A percentile compares a stretch with the other conserved stretches of the same genome.
These are phyloP conservation scores for Fulica atra DNA, from an alignment of 2,113 vertebrate species.

Conservation along the genomic window DNA sequence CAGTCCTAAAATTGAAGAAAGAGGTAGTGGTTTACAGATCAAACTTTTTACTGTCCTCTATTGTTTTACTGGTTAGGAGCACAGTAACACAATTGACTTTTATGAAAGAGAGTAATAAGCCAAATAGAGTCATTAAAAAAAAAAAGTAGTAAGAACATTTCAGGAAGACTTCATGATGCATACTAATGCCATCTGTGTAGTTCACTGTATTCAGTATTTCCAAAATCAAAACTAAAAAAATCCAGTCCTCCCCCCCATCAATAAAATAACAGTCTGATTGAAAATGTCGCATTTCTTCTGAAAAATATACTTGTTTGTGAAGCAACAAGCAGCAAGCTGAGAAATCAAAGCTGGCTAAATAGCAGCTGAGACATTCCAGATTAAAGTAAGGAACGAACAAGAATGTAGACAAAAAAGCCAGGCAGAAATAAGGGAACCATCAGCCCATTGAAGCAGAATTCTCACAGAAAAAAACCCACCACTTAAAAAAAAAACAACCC, in stretches of 20 bases:
- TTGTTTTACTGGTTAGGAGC: not conserved
- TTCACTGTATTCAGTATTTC: not conserved
- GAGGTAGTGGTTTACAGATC: not conserved
- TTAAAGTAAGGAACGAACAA: not conserved
- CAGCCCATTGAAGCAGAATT: not conserved
- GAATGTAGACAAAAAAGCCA: not conserved
- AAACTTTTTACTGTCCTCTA: not conserved
- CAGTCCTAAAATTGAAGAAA: not conserved
- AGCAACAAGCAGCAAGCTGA: not conserved
- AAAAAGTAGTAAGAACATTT: not conserved
- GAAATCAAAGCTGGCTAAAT: not conserved
- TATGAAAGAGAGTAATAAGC: not conserved
- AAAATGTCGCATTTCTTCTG: not conserved
- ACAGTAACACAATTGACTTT: not conserved
- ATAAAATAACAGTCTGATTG: not conserved
- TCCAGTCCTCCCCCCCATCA: rapidly evolving
- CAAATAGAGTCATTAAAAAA: not conserved
- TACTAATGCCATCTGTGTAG: not conserved
- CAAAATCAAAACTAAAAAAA: not conserved
- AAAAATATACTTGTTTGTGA: not conserved
- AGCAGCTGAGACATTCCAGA: not conserved
- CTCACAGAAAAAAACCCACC: not conserved
- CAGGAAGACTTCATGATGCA: not conserved
- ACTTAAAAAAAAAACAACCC: not conserved
- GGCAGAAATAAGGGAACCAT: not conserved